phyloP scores from a whole-genome alignment of 2,113 vertebrate genomes.

The Zeus faber region DNA sequence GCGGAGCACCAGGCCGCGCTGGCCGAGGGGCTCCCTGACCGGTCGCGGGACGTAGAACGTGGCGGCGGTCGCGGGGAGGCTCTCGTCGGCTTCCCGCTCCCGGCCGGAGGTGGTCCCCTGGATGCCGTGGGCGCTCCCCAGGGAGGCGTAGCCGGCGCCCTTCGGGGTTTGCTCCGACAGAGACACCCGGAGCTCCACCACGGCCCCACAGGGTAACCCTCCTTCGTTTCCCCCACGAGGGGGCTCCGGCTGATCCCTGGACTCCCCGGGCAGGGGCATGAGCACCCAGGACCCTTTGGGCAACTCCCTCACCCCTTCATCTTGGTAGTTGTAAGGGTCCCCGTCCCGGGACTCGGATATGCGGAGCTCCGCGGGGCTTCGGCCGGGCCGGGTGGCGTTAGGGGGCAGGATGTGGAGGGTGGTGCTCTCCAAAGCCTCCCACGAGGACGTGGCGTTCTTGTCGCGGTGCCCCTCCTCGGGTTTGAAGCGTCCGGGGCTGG shows the following conservation, averaged over 20 bases:
- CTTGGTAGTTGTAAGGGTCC: constrained; percentile 37
- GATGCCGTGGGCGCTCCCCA: constrained; percentile 68
- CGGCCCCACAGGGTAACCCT: constrained; percentile 61
- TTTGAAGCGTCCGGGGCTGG: constrained; percentile 48
- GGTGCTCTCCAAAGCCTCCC: constrained; percentile 72
- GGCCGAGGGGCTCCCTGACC: constrained; percentile 65
- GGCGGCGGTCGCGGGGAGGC: constrained; percentile 3
- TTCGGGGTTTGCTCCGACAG: constrained; percentile 70
- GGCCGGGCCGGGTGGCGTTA: constrained; percentile 21
- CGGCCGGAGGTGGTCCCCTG: constrained; percentile 48
- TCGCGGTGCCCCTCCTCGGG: constrained; percentile 57
- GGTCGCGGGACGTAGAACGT: constrained; percentile 64
- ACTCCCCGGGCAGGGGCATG: constrained; percentile 43
- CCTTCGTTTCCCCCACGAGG: constrained; percentile 33
- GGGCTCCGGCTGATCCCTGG: constrained; percentile 41
- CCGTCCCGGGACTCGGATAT: constrained; percentile 67
- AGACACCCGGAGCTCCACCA: constrained; percentile 86
- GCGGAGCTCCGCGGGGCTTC: constrained; percentile 59
- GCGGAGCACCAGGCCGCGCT: constrained; percentile 65
- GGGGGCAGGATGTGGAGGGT: constrained; percentile 76
- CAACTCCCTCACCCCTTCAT: constrained; percentile 56
- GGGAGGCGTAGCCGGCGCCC: constrained; percentile 44
- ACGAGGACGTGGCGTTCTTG: constrained; percentile 43
- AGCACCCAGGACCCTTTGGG: constrained; percentile 38
- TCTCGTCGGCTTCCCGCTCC: constrained; percentile 16